Conservation (phyloP, 2,113 vertebrate species). For the Pseudorectes ferrugineus region DNA sequence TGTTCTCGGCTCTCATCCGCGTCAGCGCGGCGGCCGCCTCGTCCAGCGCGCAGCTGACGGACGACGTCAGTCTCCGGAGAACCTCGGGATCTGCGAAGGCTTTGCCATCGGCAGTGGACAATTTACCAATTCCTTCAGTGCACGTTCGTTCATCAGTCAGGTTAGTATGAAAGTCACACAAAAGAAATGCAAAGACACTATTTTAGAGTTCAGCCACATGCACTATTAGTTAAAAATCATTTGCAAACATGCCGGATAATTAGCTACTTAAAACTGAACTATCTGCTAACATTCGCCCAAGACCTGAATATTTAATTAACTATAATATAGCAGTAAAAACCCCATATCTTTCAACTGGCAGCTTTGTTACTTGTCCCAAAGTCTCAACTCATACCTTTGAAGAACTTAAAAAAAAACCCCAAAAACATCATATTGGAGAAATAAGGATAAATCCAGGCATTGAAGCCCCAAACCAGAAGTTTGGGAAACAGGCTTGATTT, state of each 20-base stretch:
- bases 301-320: not conserved
- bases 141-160: constrained; percentile 63
- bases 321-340: not conserved
- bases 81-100: constrained; percentile 99
- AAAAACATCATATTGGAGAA: not conserved
- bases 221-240: constrained; percentile 57
- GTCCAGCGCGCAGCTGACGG: constrained; percentile 97
- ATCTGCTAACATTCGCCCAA: not conserved
- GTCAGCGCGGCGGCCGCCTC: constrained; percentile 97
- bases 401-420: not conserved
- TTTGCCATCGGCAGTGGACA: constrained; percentile 99
- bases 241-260: constrained; percentile 44
- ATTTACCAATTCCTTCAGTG: constrained; percentile 96
- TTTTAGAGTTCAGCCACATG: constrained; percentile 66
- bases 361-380: not conserved
- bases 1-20: constrained; percentile 97
- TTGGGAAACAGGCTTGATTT: not conserved
- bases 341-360: not conserved
- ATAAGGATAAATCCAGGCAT: not conserved
- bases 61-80: constrained; percentile 94
- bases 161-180: constrained; percentile 70
- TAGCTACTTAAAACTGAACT: not conserved
- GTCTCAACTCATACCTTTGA: not conserved
- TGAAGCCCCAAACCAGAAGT: not conserved
- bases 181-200: constrained; percentile 67